A percentile compares a stretch with the other conserved stretches of the same genome.
phyloP scores from a whole-genome alignment of 2,888 invertebrate species.

The Drosophila putrida region DNA sequence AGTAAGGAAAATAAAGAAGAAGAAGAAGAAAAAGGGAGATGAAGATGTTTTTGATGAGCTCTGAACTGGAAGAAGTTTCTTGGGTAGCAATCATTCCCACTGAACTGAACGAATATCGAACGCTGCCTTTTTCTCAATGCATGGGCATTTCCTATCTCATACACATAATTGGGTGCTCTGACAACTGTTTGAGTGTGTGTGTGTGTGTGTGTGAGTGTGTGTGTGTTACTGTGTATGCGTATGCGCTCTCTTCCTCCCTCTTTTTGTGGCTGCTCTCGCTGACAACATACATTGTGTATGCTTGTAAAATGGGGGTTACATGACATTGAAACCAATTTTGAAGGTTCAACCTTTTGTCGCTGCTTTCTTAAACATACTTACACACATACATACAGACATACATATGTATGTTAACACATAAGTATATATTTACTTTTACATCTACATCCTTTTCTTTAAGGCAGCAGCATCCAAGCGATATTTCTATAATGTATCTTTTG shows the following conservation, averaged over 20 bases:
- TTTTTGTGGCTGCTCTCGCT: constrained; percentile 42
- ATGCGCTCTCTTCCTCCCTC: constrained; percentile 31
- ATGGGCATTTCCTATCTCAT: constrained; percentile 53
- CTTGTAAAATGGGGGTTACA: constrained; percentile 75
- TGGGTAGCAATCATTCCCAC: constrained; percentile 18
- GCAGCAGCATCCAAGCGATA: constrained; percentile 1
- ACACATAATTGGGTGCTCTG: constrained; percentile 46
- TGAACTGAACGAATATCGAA: constrained; percentile 24
- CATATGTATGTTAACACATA: constrained; percentile 4
- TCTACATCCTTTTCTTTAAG: not conserved
- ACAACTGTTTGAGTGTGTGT: not conserved
- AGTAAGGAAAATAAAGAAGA: no score
- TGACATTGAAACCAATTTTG: constrained; percentile 78
- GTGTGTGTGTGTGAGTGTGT: constrained; percentile 13
- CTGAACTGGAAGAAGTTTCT: constrained; percentile 18
- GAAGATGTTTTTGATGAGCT: constrained; percentile 15
- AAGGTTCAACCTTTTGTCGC: constrained; percentile 63
- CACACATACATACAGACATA: constrained; percentile 4
- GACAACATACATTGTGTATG: constrained; percentile 22
- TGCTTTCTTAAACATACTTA: not conserved
- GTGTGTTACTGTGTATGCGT: constrained; percentile 12
- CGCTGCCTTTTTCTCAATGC: constrained; percentile 23
- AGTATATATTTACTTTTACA: constrained; percentile 4
- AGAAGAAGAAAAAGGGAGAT: not conserved
- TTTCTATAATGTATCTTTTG: not conserved